phyloP scores from a whole-genome alignment of 2,113 vertebrate species.

The Tragelaphus strepsiceros region DNA sequence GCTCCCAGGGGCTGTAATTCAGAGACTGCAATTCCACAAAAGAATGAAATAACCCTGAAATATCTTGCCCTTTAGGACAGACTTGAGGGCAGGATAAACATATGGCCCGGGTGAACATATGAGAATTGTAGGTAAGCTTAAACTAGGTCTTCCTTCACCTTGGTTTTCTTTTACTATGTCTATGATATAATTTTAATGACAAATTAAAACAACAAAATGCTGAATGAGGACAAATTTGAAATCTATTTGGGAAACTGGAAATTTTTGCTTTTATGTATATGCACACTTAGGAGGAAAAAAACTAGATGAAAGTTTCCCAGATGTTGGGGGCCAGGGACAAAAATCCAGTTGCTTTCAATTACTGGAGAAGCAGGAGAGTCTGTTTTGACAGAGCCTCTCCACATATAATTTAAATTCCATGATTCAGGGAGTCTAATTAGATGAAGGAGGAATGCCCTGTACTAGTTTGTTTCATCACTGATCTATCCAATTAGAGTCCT shows the following conservation, averaged over 20 bases:
- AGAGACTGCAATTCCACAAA: not conserved
- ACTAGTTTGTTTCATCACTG: not conserved
- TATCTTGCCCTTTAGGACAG: not conserved
- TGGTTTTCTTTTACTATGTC: not conserved
- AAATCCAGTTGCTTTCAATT: not conserved
- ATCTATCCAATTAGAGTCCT: slow-evolving; percentile 29
- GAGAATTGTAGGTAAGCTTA: not conserved
- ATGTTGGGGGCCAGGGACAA: not conserved
- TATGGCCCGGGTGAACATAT: not conserved
- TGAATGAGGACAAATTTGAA: not conserved
- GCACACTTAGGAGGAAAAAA: no score
- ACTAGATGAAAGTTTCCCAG: not conserved
- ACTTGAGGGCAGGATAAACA: not conserved
- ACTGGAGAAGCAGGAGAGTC: not conserved
- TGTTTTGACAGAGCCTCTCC: not conserved
- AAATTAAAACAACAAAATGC: not conserved
- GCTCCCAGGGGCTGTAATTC: not conserved
- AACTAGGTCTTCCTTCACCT: not conserved
- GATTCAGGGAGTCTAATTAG: slow-evolving; percentile 30
- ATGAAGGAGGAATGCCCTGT: not conserved
- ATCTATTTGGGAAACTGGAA: not conserved
- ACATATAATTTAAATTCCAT: slow-evolving; percentile 37
- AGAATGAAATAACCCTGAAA: slow-evolving; percentile 11
- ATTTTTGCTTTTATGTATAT: not conserved
- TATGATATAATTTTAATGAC: not conserved